Conservation (phyloP, 2,888 invertebrate genomes). For the Synergus japonicus region DNA sequence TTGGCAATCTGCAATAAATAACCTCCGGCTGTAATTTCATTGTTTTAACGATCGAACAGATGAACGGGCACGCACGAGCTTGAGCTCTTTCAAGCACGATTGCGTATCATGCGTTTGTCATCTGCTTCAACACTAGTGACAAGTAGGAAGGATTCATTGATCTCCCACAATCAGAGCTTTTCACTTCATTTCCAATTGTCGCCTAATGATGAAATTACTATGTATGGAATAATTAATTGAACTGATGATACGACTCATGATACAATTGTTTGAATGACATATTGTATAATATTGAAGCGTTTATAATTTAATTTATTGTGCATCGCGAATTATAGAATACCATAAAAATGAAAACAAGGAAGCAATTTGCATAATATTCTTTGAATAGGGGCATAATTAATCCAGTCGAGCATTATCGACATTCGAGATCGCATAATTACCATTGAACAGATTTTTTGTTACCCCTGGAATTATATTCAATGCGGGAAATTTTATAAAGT, state of each 20-base stretch:
- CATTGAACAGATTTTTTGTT: conserved; percentile 27
- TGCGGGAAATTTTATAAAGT: conserved; percentile 27
- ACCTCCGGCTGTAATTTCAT: conserved; percentile 67
- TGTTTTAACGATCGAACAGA: conserved; percentile 64
- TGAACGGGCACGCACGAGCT: conserved; percentile 41
- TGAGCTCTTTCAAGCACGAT: conserved; percentile 14
- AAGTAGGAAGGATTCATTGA: conserved; percentile 31
- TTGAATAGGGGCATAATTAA: not conserved
- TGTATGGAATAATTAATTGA: not conserved
- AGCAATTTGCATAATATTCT: conserved; percentile 21
- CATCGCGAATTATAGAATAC: not conserved
- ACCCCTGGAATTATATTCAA: conserved; percentile 6
- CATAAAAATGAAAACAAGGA: conserved; percentile 23
- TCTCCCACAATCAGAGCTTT: not conserved
- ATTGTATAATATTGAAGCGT: no score
- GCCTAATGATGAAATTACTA: not conserved
- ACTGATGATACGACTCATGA: no score
- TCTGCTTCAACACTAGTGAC: conserved; percentile 10
- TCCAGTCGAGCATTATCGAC: conserved; percentile 20
- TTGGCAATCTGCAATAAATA: conserved; percentile 70
- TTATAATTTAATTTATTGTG: no score
- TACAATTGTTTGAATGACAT: no score
- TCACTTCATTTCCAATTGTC: not conserved
- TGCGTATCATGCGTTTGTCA: conserved; percentile 28
- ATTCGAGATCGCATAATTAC: conserved; percentile 26